These are phyloP conservation scores for Chionomys nivalis DNA, from an alignment of 2,113 vertebrate species.

Conservation along the genomic window DNA sequence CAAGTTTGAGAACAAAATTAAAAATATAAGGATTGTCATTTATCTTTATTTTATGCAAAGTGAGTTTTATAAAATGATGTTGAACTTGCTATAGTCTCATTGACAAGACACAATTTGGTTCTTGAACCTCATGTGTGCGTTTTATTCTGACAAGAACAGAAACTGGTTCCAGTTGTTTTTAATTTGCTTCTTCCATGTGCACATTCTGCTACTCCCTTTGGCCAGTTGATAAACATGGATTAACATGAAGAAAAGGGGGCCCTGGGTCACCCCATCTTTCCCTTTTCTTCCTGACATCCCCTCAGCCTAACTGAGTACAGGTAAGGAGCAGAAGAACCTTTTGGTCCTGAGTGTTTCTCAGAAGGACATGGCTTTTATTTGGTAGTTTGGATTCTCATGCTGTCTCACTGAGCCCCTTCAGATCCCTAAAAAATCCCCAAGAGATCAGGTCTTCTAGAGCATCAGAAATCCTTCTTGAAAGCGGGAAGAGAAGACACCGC, in stretches of 20 bases:
- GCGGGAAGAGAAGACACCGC: background rate
- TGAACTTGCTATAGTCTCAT: background rate
- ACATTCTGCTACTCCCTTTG: background rate
- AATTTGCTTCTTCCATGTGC: background rate
- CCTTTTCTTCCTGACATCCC: background rate
- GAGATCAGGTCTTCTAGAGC: background rate
- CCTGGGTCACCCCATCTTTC: background rate
- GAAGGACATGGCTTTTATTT: background rate
- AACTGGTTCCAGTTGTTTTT: background rate
- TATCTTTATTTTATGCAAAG: background rate
- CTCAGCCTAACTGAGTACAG: background rate
- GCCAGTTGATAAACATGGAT: background rate
- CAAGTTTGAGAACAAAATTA: background rate
- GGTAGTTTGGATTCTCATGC: background rate
- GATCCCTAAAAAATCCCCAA: too few species aligned
- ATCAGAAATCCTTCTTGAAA: background rate
- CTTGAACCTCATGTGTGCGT: background rate
- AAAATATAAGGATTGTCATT: conserved; percentile 10
- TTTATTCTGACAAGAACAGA: background rate
- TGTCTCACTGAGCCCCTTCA: background rate
- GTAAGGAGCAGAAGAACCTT: background rate
- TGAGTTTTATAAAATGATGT: background rate
- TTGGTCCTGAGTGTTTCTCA: background rate
- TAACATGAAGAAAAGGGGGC: background rate
- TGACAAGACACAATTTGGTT: background rate